phyloP scores from a whole-genome alignment of 2,113 vertebrate genomes.

The Pseudopodoces humilis region DNA sequence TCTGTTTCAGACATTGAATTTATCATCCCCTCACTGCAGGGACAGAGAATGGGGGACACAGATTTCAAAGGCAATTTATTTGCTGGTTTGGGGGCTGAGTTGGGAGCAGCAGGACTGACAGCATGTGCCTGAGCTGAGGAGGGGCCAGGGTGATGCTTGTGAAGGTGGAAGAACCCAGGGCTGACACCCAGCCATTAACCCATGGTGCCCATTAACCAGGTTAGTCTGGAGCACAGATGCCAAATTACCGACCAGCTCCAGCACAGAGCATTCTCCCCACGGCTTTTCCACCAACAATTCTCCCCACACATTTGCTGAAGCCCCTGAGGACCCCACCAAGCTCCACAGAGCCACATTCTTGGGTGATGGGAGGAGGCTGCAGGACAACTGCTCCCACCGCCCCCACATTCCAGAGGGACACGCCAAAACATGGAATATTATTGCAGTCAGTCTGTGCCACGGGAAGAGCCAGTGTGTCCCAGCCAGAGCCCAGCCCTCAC shows the following conservation, averaged over 20 bases:
- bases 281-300: not conserved
- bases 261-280: not conserved
- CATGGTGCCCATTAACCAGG: fast-evolving
- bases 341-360: fast-evolving
- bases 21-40: not conserved
- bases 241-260: not conserved
- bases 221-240: not conserved
- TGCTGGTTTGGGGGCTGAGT: not conserved
- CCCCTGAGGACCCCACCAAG: not conserved
- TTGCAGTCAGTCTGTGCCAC: fast-evolving
- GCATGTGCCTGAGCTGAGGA: fast-evolving
- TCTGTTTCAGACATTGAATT: not conserved
- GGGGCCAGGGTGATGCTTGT: not conserved
- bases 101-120: not conserved
- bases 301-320: not conserved
- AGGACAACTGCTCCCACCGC: not conserved
- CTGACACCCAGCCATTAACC: not conserved
- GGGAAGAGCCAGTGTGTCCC: fast-evolving
- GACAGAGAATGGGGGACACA: not conserved
- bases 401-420: not conserved
- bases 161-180: not conserved
- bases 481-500: not conserved
- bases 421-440: fast-evolving
- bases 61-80: not conserved
- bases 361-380: not conserved